Percentiles rank a stretch among this genome's conserved stretches.
Conservation (phyloP, 2,888 invertebrate species). For the Zhuqinia jingwanae region DNA sequence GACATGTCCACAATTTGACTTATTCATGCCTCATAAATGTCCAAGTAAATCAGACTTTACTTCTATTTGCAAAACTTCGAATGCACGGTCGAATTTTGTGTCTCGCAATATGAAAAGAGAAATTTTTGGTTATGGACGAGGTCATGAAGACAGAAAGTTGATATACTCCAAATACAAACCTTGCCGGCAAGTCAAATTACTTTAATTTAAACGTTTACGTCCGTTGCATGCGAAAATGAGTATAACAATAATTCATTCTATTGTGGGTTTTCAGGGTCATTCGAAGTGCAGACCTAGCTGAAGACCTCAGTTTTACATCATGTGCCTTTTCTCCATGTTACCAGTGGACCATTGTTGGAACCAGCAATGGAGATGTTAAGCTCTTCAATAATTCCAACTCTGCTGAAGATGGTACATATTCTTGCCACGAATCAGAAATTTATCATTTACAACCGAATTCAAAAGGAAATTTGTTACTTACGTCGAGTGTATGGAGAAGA, state of each 20-base stretch:
- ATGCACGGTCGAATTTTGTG: constrained; percentile 65
- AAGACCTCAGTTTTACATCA: constrained; percentile 85
- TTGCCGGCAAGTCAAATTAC: constrained; percentile 82
- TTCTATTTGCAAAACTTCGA: constrained; percentile 61
- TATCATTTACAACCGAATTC: constrained; percentile 89
- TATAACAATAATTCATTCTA: too few relatives aligned
- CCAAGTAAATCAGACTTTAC: constrained; percentile 83
- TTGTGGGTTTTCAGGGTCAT: constrained; percentile 60
- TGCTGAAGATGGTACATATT: constrained; percentile 88
- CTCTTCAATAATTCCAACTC: constrained; percentile 92
- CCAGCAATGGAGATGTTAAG: constrained; percentile 94
- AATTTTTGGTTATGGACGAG: constrained; percentile 61
- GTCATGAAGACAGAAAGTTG: constrained; percentile 87
- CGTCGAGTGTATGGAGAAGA: constrained; percentile 92
- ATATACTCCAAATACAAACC: constrained; percentile 92
- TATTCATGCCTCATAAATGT: constrained; percentile 91
- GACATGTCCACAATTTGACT: constrained; percentile 82
- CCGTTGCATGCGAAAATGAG: not conserved
- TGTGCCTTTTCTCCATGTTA: constrained; percentile 86
- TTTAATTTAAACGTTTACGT: not conserved
- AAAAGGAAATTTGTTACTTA: constrained; percentile 90
- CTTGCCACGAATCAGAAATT: constrained; percentile 93
- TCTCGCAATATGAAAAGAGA: constrained; percentile 71
- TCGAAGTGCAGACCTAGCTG: constrained; percentile 67
- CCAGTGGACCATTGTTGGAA: constrained; percentile 90